A percentile compares a stretch with the other conserved stretches of the same genome.
phyloP scores from a whole-genome alignment of 2,888 invertebrate genomes.

The Hofmannophila pseudospretella region DNA sequence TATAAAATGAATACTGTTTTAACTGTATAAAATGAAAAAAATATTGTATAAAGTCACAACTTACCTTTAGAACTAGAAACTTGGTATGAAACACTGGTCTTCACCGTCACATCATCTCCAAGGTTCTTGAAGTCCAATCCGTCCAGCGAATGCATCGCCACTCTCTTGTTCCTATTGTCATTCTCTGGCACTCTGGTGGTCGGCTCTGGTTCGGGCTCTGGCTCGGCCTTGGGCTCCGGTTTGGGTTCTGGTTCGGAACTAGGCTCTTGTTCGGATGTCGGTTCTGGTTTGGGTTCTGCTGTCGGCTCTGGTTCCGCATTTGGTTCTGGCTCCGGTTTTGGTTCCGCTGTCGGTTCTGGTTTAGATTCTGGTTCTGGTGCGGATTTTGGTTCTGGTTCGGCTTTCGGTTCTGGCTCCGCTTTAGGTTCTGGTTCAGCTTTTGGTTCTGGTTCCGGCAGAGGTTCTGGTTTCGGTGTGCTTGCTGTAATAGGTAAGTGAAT shows the following conservation, averaged over 20 bases:
- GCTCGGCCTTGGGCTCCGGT: slow-evolving; percentile 55
- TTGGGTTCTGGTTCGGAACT: slow-evolving; percentile 50
- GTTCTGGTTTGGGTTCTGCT: slow-evolving; percentile 27
- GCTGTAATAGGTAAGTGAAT: no score
- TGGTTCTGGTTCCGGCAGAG: slow-evolving; percentile 32
- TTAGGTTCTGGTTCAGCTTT: slow-evolving; percentile 35
- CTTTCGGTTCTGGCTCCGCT: slow-evolving; percentile 33
- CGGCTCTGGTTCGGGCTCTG: slow-evolving; percentile 59
- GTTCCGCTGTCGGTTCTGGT: slow-evolving; percentile 28
- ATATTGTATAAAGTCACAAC: slow-evolving; percentile 2
- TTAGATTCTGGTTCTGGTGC: slow-evolving; percentile 27
- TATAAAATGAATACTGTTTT: no score
- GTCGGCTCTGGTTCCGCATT: slow-evolving; percentile 33
- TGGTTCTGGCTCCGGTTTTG: slow-evolving; percentile 30
- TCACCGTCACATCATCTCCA: slow-evolving; percentile 83
- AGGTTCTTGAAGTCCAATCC: slow-evolving; percentile 66
- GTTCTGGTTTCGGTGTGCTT: slow-evolving; percentile 38
- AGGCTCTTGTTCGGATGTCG: slow-evolving; percentile 33
- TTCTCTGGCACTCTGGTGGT: slow-evolving; percentile 32
- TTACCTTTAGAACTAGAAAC: slow-evolving; percentile 80
- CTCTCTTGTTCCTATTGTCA: slow-evolving; percentile 74
- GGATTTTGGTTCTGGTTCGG: slow-evolving; percentile 37
- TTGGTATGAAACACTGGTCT: slow-evolving; percentile 88
- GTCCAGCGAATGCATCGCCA: slow-evolving; percentile 69
- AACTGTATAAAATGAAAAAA: no score